A percentile compares a stretch with the other conserved stretches of the same genome.
Evolutionary conservation across 2,888 invertebrate species (phyloP).

Genomic region (Bellardia pandia): DNA sequence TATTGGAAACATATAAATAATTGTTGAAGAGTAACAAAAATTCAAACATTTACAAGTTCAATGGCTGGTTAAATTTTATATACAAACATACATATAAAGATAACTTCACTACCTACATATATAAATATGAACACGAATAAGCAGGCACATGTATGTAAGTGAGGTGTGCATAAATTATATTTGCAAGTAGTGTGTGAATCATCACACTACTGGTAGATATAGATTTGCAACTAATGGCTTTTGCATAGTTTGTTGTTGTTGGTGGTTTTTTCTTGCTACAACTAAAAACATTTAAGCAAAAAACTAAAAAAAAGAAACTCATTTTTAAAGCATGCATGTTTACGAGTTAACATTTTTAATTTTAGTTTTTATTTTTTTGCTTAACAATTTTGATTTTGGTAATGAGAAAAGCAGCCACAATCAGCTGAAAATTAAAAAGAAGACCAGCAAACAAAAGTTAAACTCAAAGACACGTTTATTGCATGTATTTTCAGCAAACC

Average conservation of each 20-base stretch:
- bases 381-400: conserved; percentile 31
- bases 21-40: not conserved
- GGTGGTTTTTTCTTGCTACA: not conserved
- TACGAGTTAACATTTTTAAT: not conserved
- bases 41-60: conserved; percentile 65
- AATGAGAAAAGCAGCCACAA: conserved; percentile 44
- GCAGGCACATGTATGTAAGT: conserved; percentile 21
- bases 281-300: conserved; percentile 7
- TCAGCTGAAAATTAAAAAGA: not conserved
- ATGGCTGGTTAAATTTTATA: conserved; percentile 60
- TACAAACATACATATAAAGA: not conserved
- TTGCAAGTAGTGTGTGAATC: conserved; percentile 34
- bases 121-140: conserved; percentile 6
- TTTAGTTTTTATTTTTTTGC: not conserved
- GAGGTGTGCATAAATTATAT: conserved; percentile 30
- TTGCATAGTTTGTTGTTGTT: conserved; percentile 17
- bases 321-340: conserved; percentile 41
- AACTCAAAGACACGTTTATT: conserved; percentile 57
- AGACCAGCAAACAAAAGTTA: not conserved
- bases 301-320: conserved; percentile 25
- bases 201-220: conserved; percentile 3
- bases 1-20: conserved; percentile 28
- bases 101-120: not conserved
- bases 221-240: conserved; percentile 6
- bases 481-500: conserved; percentile 54